phyloP scores from a whole-genome alignment of 2,888 invertebrate species.

The Agrochola circellaris region DNA sequence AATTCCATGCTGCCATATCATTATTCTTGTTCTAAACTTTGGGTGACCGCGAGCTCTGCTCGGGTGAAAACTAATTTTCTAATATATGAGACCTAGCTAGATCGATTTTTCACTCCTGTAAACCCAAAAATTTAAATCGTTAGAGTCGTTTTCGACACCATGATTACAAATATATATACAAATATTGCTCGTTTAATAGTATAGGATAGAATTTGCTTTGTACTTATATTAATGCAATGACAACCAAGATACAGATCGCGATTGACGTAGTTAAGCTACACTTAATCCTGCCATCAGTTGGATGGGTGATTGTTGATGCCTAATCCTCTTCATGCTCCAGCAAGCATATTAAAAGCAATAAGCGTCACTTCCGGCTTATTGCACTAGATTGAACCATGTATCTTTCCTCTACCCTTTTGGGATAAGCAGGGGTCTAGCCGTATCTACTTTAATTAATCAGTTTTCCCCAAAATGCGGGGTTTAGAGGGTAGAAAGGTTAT shows the following conservation, averaged over 20 bases:
- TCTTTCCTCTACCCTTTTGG: slow-evolving; percentile 23
- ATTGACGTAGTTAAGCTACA: slow-evolving; percentile 42
- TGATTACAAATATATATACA: too few species aligned
- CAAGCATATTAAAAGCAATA: slow-evolving; percentile 27
- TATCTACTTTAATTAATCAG: slow-evolving; percentile 55
- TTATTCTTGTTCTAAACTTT: too few species aligned
- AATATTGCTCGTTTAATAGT: too few species aligned
- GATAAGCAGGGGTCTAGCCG: slow-evolving; percentile 30
- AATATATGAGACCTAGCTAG: too few species aligned
- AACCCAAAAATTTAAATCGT: too few species aligned
- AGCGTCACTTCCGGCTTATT: slow-evolving; percentile 44
- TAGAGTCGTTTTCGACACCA: too few species aligned
- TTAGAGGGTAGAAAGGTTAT: slow-evolving; percentile 26
- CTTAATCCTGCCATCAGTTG: slow-evolving; percentile 47
- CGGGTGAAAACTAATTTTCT: too few species aligned
- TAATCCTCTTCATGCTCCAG: slow-evolving; percentile 49
- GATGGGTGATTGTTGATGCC: slow-evolving; percentile 42
- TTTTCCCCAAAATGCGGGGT: slow-evolving; percentile 22
- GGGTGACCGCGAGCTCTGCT: too few species aligned
- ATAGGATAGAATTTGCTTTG: neutral
- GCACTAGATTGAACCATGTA: slow-evolving; percentile 34
- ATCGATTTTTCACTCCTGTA: too few species aligned
- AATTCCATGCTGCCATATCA: too few species aligned
- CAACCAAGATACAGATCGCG: neutral
- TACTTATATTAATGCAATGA: neutral